A percentile compares a stretch with the other conserved stretches of the same genome.
phyloP scores from a whole-genome alignment of 2,888 invertebrate species.

The Euplagia quadripunctaria region DNA sequence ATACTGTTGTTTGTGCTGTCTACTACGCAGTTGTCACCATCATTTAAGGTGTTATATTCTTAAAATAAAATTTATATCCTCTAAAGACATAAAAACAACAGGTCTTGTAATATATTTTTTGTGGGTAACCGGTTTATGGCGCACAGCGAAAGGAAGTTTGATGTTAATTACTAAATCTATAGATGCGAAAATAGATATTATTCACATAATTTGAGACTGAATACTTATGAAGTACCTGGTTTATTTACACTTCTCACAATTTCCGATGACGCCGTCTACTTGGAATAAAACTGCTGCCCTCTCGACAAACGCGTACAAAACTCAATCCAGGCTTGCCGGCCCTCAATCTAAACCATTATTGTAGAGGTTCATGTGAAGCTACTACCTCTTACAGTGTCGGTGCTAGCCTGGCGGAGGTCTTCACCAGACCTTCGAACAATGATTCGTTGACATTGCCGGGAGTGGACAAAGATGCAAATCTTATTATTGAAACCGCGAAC shows the following conservation, averaged over 20 bases:
- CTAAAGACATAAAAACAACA: background rate
- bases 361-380: background rate
- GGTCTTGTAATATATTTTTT: background rate
- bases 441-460: too few species aligned
- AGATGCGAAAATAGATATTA: background rate
- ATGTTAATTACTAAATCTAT: background rate
- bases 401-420: background rate
- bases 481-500: background rate
- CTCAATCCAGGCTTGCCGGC: too few species aligned
- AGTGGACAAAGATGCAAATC: background rate
- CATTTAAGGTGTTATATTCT: background rate
- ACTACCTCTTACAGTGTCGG: too few species aligned
- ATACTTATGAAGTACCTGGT: background rate
- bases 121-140: background rate
- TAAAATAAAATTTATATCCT: background rate
- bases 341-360: background rate
- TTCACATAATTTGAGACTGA: background rate
- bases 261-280: background rate
- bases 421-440: too few species aligned
- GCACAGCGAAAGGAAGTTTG: background rate
- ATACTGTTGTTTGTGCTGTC: background rate
- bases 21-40: conserved; percentile 2
- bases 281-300: background rate
- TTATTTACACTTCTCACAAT: background rate
- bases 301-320: too few species aligned